A percentile compares a stretch with the other conserved stretches of the same genome.
Conservation (phyloP, 2,888 invertebrate species). For the Rugalucina vietnamica region DNA sequence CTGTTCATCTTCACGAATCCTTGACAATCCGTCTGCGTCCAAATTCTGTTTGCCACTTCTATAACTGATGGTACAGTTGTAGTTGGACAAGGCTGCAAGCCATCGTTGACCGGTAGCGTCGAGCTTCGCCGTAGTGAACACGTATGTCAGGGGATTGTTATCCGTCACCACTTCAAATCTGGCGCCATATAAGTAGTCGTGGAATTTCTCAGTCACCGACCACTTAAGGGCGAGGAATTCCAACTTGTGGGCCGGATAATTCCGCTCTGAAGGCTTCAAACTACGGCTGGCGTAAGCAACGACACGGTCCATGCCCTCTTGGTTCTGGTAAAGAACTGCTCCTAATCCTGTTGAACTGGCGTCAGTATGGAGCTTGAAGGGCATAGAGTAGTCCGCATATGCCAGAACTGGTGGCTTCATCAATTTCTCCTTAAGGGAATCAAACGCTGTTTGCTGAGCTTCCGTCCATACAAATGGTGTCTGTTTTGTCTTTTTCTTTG, state of each 20-base stretch:
- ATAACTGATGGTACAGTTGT: not conserved
- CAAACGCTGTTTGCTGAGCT: not conserved
- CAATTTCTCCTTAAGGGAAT: slow-evolving; percentile 6
- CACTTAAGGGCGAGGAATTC: too few species aligned
- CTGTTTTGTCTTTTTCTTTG: not conserved
- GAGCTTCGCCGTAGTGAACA: slow-evolving; percentile 28
- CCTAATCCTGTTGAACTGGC: slow-evolving; percentile 34
- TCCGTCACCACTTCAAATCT: slow-evolving; percentile 37
- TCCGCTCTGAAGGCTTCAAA: slow-evolving; percentile 23
- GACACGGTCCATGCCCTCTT: slow-evolving; percentile 23
- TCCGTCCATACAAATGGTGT: not conserved
- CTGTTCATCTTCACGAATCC: not conserved
- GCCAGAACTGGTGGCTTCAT: slow-evolving; percentile 13
- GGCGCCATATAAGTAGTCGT: slow-evolving; percentile 37
- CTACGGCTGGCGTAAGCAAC: slow-evolving; percentile 40
- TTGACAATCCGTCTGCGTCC: not conserved
- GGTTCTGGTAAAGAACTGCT: slow-evolving; percentile 45
- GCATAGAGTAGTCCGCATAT: slow-evolving; percentile 24
- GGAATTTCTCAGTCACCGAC: slow-evolving; percentile 48
- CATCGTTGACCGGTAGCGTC: not conserved
- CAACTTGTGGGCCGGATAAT: too few species aligned
- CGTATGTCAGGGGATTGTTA: slow-evolving; percentile 52
- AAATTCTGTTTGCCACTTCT: not conserved
- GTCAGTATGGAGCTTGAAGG: slow-evolving; percentile 45
- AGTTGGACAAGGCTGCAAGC: not conserved